These are phyloP conservation scores for Andricus grossulariae DNA, from an alignment of 1,140 invertebrate species.

Conservation along the genomic window DNA sequence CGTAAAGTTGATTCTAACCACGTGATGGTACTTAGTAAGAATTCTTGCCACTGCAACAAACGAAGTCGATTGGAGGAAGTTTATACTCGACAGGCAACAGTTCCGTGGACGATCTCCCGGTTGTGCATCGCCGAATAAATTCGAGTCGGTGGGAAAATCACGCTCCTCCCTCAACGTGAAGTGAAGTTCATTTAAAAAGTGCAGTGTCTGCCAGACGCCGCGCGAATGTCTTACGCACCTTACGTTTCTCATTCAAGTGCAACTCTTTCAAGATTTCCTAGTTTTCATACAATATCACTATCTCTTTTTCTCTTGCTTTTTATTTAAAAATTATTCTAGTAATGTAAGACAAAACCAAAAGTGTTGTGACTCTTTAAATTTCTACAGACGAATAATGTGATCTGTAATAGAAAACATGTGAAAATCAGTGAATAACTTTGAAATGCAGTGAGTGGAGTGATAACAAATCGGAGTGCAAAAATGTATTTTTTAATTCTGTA, in stretches of 20 bases:
- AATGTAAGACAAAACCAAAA: too few species aligned
- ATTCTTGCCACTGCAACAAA: constrained; percentile 47
- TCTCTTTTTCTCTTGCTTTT: neutral
- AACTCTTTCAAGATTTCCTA: neutral
- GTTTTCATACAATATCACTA: neutral
- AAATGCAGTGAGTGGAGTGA: too few species aligned
- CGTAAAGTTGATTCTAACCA: constrained; percentile 46
- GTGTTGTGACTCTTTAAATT: too few species aligned
- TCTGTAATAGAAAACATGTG: too few species aligned
- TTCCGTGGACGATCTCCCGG: constrained; percentile 12
- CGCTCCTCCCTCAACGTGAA: constrained; percentile 16
- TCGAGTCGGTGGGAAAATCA: constrained; percentile 29
- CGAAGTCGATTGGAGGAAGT: constrained; percentile 37
- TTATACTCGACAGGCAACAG: constrained; percentile 42
- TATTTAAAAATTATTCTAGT: too few species aligned
- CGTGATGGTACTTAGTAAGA: constrained; percentile 51
- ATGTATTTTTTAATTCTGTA: too few species aligned
- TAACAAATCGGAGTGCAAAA: too few species aligned
- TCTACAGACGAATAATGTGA: too few species aligned
- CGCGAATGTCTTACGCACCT: constrained; percentile 39
- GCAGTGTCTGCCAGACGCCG: constrained; percentile 40
- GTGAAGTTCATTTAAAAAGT: constrained; percentile 35
- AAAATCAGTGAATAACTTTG: too few species aligned
- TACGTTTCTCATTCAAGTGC: neutral
- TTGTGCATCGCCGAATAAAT: constrained; percentile 31